phyloP scores from a whole-genome alignment of 92 coral and sea anemone species.

The Porites evermanni region DNA sequence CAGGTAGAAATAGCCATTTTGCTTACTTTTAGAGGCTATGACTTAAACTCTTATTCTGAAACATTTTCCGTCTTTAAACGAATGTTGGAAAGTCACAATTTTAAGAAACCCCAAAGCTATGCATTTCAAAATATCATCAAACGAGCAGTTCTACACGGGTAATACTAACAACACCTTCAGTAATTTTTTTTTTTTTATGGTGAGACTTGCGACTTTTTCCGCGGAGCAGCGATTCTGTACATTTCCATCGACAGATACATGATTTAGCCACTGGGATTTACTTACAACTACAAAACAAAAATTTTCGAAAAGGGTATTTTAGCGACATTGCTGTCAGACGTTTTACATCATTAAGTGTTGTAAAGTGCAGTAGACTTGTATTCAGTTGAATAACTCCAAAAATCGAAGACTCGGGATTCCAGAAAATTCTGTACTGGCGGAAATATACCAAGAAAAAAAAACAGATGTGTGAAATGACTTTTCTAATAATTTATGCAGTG shows the following conservation, averaged over 20 bases:
- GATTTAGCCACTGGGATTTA: not conserved
- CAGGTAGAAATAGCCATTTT: constrained; percentile 28
- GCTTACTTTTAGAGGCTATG: not conserved
- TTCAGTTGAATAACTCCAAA: not conserved
- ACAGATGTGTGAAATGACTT: constrained; percentile 16
- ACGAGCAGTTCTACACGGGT: not conserved
- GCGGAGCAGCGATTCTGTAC: not conserved
- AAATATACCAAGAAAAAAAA: not conserved
- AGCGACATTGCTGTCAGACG: not conserved
- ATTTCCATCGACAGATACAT: not conserved
- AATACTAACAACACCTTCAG: not conserved
- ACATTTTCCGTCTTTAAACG: not conserved
- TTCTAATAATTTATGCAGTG: constrained; percentile 31
- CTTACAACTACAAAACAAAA: not conserved
- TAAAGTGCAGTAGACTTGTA: not conserved
- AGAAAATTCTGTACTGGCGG: not conserved
- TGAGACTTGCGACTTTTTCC: not conserved
- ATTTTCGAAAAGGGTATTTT: not conserved
- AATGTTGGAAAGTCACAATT: not conserved
- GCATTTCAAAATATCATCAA: not conserved
- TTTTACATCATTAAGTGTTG: not conserved
- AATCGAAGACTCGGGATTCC: not conserved
- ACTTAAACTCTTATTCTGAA: not conserved
- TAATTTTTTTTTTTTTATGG: not conserved
- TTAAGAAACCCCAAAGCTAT: not conserved